phyloP scores from a whole-genome alignment of 2,888 invertebrate genomes.

The Drosophila mimetica region DNA sequence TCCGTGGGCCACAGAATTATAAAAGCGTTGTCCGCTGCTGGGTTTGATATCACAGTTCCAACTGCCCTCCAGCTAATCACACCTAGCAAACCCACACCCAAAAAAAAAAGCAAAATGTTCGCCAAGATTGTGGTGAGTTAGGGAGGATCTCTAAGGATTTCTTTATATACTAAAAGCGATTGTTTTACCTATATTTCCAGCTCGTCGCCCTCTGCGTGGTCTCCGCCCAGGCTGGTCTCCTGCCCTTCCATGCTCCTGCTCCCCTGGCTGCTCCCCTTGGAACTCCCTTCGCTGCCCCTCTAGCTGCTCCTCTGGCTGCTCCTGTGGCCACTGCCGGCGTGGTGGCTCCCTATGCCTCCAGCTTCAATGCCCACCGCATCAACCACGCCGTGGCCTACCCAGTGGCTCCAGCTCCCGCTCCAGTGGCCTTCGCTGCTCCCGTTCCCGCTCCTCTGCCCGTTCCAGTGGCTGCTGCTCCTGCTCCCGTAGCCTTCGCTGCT shows the following conservation, averaged over 20 bases:
- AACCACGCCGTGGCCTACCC: constrained; percentile 88
- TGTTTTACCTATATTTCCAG: too few relatives aligned
- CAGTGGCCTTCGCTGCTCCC: constrained; percentile 39
- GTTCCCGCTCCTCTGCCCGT: constrained; percentile 51
- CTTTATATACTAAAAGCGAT: background rate
- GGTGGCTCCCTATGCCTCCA: constrained; percentile 90
- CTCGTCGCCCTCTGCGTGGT: constrained; percentile 74
- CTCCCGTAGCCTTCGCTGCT: constrained; percentile 43
- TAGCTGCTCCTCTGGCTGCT: constrained; percentile 44
- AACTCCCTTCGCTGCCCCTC: constrained; percentile 43
- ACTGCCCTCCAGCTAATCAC: constrained; percentile 56
- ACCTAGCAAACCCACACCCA: constrained; percentile 15
- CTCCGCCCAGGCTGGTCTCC: constrained; percentile 83
- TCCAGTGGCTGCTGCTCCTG: constrained; percentile 49
- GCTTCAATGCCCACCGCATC: constrained; percentile 90
- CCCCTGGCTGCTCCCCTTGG: constrained; percentile 59
- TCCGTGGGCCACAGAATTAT: constrained; percentile 61
- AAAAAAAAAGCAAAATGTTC: constrained; percentile 70
- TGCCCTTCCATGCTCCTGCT: constrained; percentile 84
- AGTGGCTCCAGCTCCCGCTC: constrained; percentile 47
- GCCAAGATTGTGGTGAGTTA: constrained; percentile 80
- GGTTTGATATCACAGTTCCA: constrained; percentile 61
- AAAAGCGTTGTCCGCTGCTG: constrained; percentile 63
- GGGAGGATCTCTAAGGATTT: background rate
- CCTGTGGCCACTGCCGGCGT: constrained; percentile 80